Evolutionary conservation across 2,113 vertebrate genomes (phyloP).

Genomic region (Colistium nudipinnis): DNA sequence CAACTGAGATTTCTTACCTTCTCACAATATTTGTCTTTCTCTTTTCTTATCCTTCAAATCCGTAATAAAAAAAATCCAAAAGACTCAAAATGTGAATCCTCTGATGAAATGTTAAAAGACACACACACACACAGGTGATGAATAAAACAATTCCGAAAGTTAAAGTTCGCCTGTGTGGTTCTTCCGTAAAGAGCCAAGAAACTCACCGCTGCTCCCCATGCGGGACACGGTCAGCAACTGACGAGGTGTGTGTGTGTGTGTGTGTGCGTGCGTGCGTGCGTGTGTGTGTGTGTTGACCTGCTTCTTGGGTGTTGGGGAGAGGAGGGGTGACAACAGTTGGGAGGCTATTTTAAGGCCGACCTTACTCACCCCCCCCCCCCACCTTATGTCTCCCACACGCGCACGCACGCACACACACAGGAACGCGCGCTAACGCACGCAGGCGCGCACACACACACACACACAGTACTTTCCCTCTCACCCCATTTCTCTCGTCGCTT

Average conservation of each 20-base stretch:
- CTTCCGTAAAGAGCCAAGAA: too few relatives aligned
- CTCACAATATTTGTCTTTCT: background rate
- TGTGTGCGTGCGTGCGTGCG: conserved; percentile 42
- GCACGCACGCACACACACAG: background rate
- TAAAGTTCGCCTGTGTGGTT: background rate
- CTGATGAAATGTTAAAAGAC: background rate
- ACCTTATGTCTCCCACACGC: background rate
- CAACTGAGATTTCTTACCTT: conserved; percentile 21
- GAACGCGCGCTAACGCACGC: background rate
- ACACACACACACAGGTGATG: accelerated
- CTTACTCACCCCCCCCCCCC: conserved; percentile 3
- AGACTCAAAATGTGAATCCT: background rate
- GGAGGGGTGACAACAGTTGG: conserved; percentile 75
- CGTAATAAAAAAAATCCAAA: background rate
- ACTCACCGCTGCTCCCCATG: conserved; percentile 21
- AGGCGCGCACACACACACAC: conserved; percentile 1
- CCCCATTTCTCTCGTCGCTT: background rate
- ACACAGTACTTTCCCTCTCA: background rate
- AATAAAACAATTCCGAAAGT: background rate
- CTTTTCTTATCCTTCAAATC: background rate
- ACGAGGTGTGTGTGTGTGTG: conserved; percentile 28
- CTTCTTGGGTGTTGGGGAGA: conserved; percentile 45
- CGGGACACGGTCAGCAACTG: conserved; percentile 22
- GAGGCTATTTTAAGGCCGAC: conserved; percentile 69
- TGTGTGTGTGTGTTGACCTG: conserved; percentile 60